Evolutionary conservation across 2,797 vertebrate genomes (phyloP).

Genomic region (Oreortyx pictus): DNA sequence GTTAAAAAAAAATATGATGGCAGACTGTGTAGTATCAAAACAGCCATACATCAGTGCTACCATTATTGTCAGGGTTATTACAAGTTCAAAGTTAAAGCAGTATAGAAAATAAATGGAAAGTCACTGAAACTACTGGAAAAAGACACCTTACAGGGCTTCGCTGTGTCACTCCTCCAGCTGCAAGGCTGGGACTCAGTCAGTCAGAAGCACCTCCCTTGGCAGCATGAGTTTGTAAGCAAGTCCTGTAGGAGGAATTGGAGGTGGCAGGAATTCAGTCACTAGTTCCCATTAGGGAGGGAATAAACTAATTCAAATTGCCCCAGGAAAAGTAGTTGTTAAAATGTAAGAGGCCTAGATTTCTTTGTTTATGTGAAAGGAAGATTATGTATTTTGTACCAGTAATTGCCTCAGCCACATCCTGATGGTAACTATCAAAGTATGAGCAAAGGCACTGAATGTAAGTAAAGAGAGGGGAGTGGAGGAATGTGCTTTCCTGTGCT

Average conservation of each 20-base stretch:
- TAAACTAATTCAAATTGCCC: background rate
- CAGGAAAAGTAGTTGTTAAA: background rate
- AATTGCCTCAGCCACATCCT: background rate
- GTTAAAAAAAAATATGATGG: background rate
- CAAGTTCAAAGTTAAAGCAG: background rate
- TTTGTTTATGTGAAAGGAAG: background rate
- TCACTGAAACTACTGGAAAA: background rate
- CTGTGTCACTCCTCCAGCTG: background rate
- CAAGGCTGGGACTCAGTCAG: background rate
- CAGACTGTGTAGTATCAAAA: background rate
- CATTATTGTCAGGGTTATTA: background rate
- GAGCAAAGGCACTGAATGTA: background rate
- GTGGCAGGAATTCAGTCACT: background rate
- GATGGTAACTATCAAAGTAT: background rate
- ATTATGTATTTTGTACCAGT: background rate
- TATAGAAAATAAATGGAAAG: background rate
- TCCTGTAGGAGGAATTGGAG: background rate
- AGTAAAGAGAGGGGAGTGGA: background rate
- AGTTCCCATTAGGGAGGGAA: background rate
- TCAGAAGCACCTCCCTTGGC: background rate
- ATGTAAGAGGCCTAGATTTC: background rate
- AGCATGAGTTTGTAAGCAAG: background rate
- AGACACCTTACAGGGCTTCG: background rate
- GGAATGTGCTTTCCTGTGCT: background rate
- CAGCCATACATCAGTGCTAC: background rate